These are phyloP conservation scores for Melanostoma mellinum DNA, from an alignment of 2,888 invertebrate species.

Conservation along the genomic window DNA sequence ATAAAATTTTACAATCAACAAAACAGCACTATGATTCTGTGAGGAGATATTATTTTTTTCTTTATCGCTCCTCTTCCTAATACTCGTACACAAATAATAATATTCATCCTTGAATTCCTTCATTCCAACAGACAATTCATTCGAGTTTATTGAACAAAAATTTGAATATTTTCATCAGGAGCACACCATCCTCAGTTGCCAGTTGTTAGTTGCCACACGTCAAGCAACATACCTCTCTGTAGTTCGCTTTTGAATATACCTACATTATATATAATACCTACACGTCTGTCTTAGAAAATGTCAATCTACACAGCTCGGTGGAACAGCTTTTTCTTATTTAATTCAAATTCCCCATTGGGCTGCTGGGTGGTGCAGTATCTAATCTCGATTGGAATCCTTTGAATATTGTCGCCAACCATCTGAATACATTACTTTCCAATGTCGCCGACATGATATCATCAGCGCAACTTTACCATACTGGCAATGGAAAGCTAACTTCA, in stretches of 20 bases:
- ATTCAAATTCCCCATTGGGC: constrained; percentile 31
- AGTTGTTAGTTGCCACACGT: neutral
- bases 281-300: constrained; percentile 6
- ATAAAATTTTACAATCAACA: no score
- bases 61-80: no score
- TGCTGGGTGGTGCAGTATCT: constrained; percentile 39
- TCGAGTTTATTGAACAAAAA: constrained; percentile 8
- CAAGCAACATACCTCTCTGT: neutral
- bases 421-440: constrained; percentile 67
- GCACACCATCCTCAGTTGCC: neutral
- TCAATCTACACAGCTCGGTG: constrained; percentile 7
- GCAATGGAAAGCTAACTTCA: neutral
- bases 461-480: constrained; percentile 20
- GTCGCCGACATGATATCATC: constrained; percentile 63
- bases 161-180: constrained; percentile 2
- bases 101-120: neutral
- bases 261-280: neutral
- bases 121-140: constrained; percentile 19
- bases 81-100: neutral
- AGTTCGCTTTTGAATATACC: neutral
- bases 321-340: constrained; percentile 35
- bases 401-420: constrained; percentile 68
- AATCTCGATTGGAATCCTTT: constrained; percentile 69
- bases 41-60: no score
- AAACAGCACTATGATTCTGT: no score